phyloP scores from a whole-genome alignment of 2,888 invertebrate genomes.

The Arrhopalites spinosus region DNA sequence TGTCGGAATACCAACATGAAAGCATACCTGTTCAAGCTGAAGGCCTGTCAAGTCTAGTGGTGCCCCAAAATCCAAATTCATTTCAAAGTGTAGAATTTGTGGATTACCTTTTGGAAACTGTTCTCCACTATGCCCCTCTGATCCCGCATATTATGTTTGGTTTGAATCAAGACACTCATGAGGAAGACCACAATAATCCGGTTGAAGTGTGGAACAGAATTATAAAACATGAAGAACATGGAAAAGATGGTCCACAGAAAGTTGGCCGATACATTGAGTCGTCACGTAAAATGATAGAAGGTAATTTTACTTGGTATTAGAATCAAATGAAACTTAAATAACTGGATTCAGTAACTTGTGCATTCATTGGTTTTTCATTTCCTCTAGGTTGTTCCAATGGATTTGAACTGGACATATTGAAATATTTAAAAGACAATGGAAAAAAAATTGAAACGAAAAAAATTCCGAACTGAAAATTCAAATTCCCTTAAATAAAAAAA shows the following conservation, averaged over 20 bases:
- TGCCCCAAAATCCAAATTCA: not conserved
- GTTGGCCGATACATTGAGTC: not conserved
- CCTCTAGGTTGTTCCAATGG: not conserved
- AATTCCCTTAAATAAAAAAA: not conserved
- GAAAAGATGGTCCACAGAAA: not conserved
- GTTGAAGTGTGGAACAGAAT: not conserved
- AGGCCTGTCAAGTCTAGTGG: not conserved
- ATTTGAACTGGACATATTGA: not conserved
- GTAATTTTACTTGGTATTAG: not conserved
- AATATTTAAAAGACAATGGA: not conserved
- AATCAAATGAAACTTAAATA: not conserved
- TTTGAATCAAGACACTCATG: not conserved
- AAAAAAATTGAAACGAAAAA: not conserved
- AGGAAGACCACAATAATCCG: not conserved
- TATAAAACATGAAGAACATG: not conserved
- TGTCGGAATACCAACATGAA: not conserved
- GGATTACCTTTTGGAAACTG: not conserved
- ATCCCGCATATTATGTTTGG: not conserved
- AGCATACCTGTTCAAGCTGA: not conserved
- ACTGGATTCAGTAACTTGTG: not conserved
- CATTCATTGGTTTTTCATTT: not conserved
- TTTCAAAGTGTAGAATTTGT: not conserved
- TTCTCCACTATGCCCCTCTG: constrained; percentile 2
- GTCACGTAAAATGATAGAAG: not conserved
- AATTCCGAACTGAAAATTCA: not conserved